A percentile compares a stretch with the other conserved stretches of the same genome.
Evolutionary conservation across 2,797 vertebrate genomes (phyloP).

Genomic region (Petrocephalus schoutedeni): DNA sequence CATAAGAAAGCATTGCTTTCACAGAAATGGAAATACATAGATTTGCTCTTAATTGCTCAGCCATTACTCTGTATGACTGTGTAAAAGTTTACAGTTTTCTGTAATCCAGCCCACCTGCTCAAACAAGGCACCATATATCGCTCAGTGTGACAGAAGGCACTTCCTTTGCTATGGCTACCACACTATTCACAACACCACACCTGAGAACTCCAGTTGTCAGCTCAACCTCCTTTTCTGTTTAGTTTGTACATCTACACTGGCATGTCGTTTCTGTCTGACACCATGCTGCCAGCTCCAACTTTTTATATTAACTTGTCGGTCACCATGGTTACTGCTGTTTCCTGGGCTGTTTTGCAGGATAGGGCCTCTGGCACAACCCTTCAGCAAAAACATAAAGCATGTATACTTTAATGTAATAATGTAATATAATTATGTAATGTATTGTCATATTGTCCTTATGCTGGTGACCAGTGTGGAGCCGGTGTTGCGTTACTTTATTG

Average conservation of each 20-base stretch:
- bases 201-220: not conserved
- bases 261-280: not conserved
- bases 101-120: not conserved
- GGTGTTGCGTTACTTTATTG: too few relatives aligned
- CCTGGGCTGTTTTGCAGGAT: not conserved
- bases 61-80: not conserved
- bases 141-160: not conserved
- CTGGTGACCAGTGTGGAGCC: too few relatives aligned
- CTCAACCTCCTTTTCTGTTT: not conserved
- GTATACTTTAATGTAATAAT: too few relatives aligned
- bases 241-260: not conserved
- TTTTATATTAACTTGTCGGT: not conserved
- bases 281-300: not conserved
- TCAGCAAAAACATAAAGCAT: too few relatives aligned
- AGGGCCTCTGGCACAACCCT: not conserved
- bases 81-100: not conserved
- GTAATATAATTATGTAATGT: too few relatives aligned
- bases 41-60: not conserved
- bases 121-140: not conserved
- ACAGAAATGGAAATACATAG: not conserved
- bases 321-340: constrained; percentile 13
- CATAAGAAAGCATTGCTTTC: not conserved
- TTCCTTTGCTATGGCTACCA: not conserved
- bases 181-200: not conserved
- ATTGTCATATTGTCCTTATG: too few relatives aligned